Conservation (phyloP, 2,888 invertebrate genomes). For the Drosophila fungiperda region DNA sequence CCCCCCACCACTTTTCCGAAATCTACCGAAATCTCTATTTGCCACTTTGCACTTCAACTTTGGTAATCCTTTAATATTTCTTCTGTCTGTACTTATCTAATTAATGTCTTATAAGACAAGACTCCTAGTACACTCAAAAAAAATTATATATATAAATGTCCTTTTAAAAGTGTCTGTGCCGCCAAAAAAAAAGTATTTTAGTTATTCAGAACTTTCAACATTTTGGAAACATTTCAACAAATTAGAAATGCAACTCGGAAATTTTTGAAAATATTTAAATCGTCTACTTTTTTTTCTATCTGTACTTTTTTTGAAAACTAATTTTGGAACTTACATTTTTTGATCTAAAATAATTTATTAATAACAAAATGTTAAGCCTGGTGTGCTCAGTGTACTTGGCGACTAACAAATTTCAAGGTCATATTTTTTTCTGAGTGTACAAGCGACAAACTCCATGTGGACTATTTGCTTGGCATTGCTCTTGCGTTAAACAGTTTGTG, state of each 20-base stretch:
- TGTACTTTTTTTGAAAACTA: neutral
- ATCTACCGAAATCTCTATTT: slow-evolving; percentile 2
- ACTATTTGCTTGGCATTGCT: neutral
- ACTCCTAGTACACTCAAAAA: neutral
- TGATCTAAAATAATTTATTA: neutral
- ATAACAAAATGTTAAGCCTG: neutral
- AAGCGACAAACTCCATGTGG: neutral
- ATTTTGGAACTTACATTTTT: neutral
- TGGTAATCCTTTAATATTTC: neutral
- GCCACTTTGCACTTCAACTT: neutral
- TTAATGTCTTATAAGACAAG: neutral
- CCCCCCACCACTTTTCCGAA: neutral
- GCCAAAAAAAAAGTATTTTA: neutral
- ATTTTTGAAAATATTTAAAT: neutral
- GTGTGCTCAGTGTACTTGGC: neutral
- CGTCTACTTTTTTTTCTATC: neutral
- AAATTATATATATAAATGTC: neutral
- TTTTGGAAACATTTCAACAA: too few species aligned
- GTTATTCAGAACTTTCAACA: neutral
- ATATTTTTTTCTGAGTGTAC: neutral
- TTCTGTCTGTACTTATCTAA: neutral
- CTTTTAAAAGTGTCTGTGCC: neutral
- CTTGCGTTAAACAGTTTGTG: neutral
- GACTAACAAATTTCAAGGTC: neutral
- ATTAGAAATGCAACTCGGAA: neutral